These are phyloP conservation scores for Myanophis thanlyinensis DNA, from an alignment of 2,113 vertebrate species.

Conservation along the genomic window DNA sequence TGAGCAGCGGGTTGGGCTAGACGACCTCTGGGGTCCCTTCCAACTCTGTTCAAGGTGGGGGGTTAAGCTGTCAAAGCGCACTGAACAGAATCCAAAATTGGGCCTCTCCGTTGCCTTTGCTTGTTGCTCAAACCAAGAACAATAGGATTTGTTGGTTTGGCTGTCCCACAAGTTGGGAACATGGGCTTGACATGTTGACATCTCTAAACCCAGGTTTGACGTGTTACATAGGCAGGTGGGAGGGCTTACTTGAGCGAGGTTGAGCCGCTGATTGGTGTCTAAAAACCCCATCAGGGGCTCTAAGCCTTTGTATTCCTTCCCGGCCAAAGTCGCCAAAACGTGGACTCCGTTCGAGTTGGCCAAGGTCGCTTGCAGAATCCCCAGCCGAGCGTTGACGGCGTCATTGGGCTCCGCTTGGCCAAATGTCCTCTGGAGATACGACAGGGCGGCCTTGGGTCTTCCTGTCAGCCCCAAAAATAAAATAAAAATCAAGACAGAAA, in stretches of 20 bases:
- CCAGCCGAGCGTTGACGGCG: constrained; percentile 74
- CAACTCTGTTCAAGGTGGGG: too few species aligned
- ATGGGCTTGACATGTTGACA: too few species aligned
- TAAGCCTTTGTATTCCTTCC: constrained; percentile 71
- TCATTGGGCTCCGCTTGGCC: constrained; percentile 68
- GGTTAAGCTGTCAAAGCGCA: background rate
- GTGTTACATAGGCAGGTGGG: background rate
- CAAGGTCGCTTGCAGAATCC: constrained; percentile 80
- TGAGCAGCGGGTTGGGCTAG: too few species aligned
- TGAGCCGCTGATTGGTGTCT: constrained; percentile 69
- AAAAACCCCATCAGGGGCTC: constrained; percentile 78
- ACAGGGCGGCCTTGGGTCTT: constrained; percentile 68
- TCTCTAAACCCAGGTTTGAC: background rate
- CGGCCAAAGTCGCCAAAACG: constrained; percentile 76
- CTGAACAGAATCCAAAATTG: background rate
- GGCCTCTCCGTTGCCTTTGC: background rate
- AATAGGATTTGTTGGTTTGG: background rate
- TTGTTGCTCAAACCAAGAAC: background rate
- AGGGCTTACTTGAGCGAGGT: constrained; percentile 76
- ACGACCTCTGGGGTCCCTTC: too few species aligned
- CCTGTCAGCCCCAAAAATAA: constrained; percentile 66
- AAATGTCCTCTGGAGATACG: constrained; percentile 75
- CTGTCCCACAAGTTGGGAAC: background rate
- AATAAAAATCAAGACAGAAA: constrained; percentile 1
- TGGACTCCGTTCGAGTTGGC: constrained; percentile 68